Evolutionary conservation across 2,888 invertebrate genomes (phyloP).

Genomic region (Vandiemenella viatica): DNA sequence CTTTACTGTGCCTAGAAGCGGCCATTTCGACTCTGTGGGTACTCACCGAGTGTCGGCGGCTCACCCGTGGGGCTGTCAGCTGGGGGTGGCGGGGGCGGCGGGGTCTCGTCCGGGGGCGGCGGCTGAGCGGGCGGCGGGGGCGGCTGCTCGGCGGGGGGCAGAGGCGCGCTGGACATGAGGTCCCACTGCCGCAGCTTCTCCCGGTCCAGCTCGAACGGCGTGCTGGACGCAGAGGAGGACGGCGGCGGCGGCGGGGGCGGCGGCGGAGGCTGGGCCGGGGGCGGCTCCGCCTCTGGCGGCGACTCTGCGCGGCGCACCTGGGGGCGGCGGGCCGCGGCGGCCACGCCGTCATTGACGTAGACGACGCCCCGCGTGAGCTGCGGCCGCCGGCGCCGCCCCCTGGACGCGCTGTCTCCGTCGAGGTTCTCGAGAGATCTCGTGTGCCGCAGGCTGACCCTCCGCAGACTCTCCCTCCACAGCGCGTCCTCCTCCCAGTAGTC

Average conservation of each 20-base stretch:
- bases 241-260: constrained; percentile 4
- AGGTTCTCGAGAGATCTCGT: constrained; percentile 71
- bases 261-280: constrained; percentile 11
- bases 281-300: constrained; percentile 17
- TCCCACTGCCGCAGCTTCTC: constrained; percentile 81
- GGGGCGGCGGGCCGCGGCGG: constrained; percentile 33
- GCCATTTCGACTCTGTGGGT: too few relatives aligned
- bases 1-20: too few relatives aligned
- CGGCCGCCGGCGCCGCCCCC: background rate
- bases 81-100: constrained; percentile 1
- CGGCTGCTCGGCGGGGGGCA: constrained; percentile 7
- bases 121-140: background rate
- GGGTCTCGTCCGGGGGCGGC: background rate
- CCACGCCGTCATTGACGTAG: constrained; percentile 50
- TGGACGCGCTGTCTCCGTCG: background rate
- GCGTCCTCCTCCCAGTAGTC: constrained; percentile 72
- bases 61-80: background rate
- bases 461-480: constrained; percentile 64
- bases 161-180: constrained; percentile 65
- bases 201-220: constrained; percentile 48
- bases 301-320: constrained; percentile 13
- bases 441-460: constrained; percentile 64
- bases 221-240: constrained; percentile 15
- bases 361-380: constrained; percentile 52
- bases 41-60: constrained; percentile 1